Percentiles rank a stretch among this genome's conserved stretches.
phyloP scores from a whole-genome alignment of 2,113 vertebrate species.

The Cercocebus atys region DNA sequence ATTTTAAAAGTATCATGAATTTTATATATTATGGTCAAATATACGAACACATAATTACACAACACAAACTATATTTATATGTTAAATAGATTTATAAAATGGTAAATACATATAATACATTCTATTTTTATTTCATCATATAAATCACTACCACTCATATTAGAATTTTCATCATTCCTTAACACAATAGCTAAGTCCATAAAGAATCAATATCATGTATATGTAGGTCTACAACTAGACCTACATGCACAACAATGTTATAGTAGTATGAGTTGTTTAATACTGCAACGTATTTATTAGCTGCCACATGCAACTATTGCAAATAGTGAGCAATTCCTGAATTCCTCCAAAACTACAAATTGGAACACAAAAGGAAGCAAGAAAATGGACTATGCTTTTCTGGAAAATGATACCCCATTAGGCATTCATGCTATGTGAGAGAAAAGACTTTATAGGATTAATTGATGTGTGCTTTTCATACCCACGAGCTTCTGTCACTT shows the following conservation, averaged over 20 bases:
- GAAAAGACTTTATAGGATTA: background rate
- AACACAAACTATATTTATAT: background rate
- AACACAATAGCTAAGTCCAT: background rate
- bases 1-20: background rate
- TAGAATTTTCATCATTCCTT: background rate
- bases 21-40: background rate
- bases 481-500: background rate
- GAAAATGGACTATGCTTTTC: background rate
- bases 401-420: background rate
- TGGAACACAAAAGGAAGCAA: background rate
- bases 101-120: background rate
- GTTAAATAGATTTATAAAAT: background rate
- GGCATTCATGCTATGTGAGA: background rate
- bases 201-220: background rate
- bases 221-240: background rate
- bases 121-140: background rate
- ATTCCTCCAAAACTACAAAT: background rate
- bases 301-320: background rate
- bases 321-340: background rate
- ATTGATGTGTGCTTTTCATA: background rate
- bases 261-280: background rate
- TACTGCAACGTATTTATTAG: background rate
- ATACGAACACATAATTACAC: background rate
- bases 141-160: background rate
- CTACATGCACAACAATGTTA: background rate